phyloP scores from a whole-genome alignment of 2,888 invertebrate genomes.

The Andricus quercusramuli region DNA sequence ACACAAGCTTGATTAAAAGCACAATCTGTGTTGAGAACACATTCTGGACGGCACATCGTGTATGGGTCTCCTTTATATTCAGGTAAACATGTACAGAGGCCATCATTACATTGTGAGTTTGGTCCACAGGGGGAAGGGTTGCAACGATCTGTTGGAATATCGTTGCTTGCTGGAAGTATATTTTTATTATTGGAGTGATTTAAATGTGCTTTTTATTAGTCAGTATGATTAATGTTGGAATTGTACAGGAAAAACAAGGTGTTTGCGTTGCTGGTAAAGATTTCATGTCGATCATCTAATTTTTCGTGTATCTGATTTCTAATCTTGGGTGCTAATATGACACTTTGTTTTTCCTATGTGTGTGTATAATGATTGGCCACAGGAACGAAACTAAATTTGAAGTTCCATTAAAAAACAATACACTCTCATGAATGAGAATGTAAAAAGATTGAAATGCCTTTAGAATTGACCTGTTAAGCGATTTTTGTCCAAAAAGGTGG shows the following conservation, averaged over 20 bases:
- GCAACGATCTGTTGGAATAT: constrained; percentile 81
- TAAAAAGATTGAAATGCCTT: too few species aligned
- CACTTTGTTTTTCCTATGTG: neutral
- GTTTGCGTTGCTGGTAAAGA: too few species aligned
- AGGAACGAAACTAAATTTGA: too few species aligned
- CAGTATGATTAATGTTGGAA: too few species aligned
- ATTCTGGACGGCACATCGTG: constrained; percentile 85
- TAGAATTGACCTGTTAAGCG: too few species aligned
- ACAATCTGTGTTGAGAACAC: constrained; percentile 85
- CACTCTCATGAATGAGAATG: too few species aligned
- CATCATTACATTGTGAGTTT: constrained; percentile 83
- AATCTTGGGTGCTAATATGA: neutral
- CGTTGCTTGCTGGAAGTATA: constrained; percentile 5
- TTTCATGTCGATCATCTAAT: too few species aligned
- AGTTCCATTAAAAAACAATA: too few species aligned
- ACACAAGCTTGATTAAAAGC: constrained; percentile 85
- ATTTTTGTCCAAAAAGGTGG: too few species aligned
- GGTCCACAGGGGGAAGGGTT: constrained; percentile 88
- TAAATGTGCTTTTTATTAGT: neutral
- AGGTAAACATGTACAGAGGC: constrained; percentile 80
- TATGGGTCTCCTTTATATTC: constrained; percentile 83
- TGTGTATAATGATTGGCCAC: too few species aligned
- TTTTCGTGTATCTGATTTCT: too few species aligned
- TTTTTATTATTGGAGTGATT: neutral
- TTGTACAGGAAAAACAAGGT: too few species aligned